Evolutionary conservation across 1,140 invertebrate genomes (phyloP).

Genomic region (Pseudomyrmex gracilis): DNA sequence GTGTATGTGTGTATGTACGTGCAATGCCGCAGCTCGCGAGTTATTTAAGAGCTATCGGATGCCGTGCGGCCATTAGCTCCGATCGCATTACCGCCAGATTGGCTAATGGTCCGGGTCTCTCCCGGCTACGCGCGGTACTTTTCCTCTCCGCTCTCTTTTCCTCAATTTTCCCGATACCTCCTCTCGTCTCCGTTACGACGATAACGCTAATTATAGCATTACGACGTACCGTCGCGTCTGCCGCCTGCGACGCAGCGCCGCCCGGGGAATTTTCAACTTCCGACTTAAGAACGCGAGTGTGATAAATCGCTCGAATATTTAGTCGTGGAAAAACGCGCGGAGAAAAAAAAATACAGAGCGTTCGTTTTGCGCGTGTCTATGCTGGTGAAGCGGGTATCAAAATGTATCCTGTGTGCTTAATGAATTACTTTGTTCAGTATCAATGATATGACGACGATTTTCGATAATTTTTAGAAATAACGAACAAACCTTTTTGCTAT

Average conservation of each 20-base stretch:
- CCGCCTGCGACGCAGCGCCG: slow-evolving; percentile 17
- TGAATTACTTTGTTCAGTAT: not conserved
- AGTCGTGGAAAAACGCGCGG: not conserved
- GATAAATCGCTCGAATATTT: slow-evolving; percentile 49
- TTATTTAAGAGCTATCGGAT: slow-evolving; percentile 77
- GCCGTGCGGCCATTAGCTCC: slow-evolving; percentile 75
- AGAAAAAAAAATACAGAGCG: not conserved
- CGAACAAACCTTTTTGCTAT: not conserved
- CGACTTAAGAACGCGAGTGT: slow-evolving; percentile 51
- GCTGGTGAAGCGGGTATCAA: not conserved
- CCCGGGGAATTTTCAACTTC: slow-evolving; percentile 43
- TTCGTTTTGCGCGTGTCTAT: not conserved
- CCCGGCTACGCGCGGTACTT: slow-evolving; percentile 47
- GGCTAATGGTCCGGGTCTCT: slow-evolving; percentile 74
- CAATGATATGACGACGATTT: not conserved
- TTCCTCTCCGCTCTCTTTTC: slow-evolving; percentile 66
- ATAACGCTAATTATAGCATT: slow-evolving; percentile 73
- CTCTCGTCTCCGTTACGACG: slow-evolving; percentile 64
- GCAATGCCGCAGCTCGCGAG: slow-evolving; percentile 73
- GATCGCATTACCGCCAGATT: slow-evolving; percentile 76
- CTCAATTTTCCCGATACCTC: slow-evolving; percentile 74
- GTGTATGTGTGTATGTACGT: slow-evolving; percentile 57
- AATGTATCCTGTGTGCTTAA: not conserved
- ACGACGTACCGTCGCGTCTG: slow-evolving; percentile 44
- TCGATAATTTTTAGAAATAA: not conserved